Evolutionary conservation across 2,113 vertebrate species (phyloP), one percentile per base, ranked within the genome.

Genomic region (Fregetta grallaria): DNA sequence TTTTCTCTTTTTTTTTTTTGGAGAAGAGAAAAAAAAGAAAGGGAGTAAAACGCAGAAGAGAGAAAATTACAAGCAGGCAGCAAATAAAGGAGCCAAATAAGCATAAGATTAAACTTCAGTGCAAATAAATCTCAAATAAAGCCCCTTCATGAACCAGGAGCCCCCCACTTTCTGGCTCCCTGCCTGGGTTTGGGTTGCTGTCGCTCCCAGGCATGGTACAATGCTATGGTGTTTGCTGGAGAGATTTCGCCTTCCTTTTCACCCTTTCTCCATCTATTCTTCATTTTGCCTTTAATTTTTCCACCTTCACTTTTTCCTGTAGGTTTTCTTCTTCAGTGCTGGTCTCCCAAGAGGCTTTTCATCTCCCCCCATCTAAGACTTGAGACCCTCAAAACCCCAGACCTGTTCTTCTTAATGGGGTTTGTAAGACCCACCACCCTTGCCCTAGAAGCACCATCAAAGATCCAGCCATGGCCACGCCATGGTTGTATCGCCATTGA

Each of bases 401-500:
- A 47, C 7, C 7, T 59, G 13, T 38, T 59, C n/a, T 17, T 55
- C 40, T 75, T 27, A 6, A 32, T 17, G 13, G 23, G 8, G 16
- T 56, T 50, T 40, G 27, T 56, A 55, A 49, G 59, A 62, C 18
- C 18, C 63, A 55, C 36, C 27, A 42, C 40, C n/a, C 56, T 45
- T 71, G 13, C 52, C n/a, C 45, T 36, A 14, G 59, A 71, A 59
- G 52, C 38, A 36, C 30, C 73, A 34, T 13, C 40, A 36, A 19
- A 58, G 45, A 36, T 53, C 32, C 72, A 71, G 25, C 38, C 20
- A 15, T 22, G n/a, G 25, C 36, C 22, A 10, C 2, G 3, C 52
- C 4, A 1, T 36, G 66, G 16, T 50, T 49, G 18, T n/a, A 27
- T 49, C n/a, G 6, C 26, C n/a, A 16, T 0, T 26, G 52, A 17